Conservation (phyloP, 2,113 vertebrate species). For the Megaleporinus macrocephalus region DNA sequence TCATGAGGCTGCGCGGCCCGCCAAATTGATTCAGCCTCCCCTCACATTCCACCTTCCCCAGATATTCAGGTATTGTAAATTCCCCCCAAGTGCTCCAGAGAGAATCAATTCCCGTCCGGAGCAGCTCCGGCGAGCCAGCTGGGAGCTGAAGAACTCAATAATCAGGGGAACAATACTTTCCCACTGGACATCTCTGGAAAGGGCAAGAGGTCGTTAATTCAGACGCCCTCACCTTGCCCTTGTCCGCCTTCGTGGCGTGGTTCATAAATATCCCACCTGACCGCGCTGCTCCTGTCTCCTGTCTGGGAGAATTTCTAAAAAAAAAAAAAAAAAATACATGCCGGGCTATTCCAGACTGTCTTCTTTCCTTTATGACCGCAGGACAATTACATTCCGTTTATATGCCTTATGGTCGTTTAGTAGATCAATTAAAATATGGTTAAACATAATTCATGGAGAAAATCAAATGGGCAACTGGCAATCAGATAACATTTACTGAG, state of each 20-base stretch:
- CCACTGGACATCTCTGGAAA: background rate
- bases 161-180: slow-evolving; percentile 41
- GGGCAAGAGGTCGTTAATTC: slow-evolving; percentile 42
- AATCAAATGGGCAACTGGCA: too few relatives aligned
- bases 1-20: slow-evolving; percentile 15
- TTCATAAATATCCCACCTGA: slow-evolving; percentile 30
- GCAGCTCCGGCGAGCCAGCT: background rate
- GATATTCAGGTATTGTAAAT: slow-evolving; percentile 30
- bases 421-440: too few relatives aligned
- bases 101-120: slow-evolving; percentile 30
- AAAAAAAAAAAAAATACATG: too few relatives aligned
- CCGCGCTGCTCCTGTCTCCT: background rate
- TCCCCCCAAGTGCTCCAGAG: slow-evolving; percentile 2
- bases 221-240: slow-evolving; percentile 30
- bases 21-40: slow-evolving; percentile 45
- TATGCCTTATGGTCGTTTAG: too few relatives aligned
- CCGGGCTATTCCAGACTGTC: background rate
- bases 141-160: slow-evolving; percentile 27
- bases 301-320: background rate
- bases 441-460: too few relatives aligned
- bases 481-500: too few relatives aligned
- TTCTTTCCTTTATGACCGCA: background rate
- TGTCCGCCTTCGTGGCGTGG: slow-evolving; percentile 9
- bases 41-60: slow-evolving; percentile 25
- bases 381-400: background rate